A percentile compares a stretch with the other conserved stretches of the same genome.
Conservation (phyloP, 2,113 vertebrate genomes). For the Channa maculata region DNA sequence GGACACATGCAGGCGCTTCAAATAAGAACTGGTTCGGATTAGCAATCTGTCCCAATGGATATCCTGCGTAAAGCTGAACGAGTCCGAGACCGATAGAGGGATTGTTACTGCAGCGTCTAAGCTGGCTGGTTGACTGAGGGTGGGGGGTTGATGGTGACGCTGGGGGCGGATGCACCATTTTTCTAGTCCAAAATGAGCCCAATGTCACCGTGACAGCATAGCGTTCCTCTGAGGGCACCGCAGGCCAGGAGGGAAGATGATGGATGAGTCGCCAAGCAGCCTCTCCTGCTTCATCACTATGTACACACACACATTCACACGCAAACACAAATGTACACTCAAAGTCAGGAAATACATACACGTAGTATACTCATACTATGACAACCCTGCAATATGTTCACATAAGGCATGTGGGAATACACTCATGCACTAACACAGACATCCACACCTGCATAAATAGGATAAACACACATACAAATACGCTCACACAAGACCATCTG, state of each 20-base stretch:
- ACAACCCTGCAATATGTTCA: conserved; percentile 49
- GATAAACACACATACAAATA: conserved; percentile 42
- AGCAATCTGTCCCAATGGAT: conserved; percentile 53
- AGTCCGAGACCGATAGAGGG: conserved; percentile 43
- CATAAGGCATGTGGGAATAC: conserved; percentile 21
- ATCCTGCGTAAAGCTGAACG: conserved; percentile 14
- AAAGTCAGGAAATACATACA: conserved; percentile 26
- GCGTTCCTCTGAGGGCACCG: conserved; percentile 68
- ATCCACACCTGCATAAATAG: conserved; percentile 31
- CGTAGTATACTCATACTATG: conserved; percentile 29
- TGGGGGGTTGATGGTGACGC: conserved; percentile 5
- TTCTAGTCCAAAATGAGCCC: conserved; percentile 77
- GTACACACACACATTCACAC: conserved; percentile 27
- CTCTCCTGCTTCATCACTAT: conserved; percentile 67
- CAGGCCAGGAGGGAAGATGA: conserved; percentile 74
- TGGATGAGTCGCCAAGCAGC: conserved; percentile 77
- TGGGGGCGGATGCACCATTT: conserved; percentile 67
- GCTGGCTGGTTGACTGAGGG: conserved; percentile 37
- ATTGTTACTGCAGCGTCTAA: conserved; percentile 58
- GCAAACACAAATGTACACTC: conserved; percentile 38
- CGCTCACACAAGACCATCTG: conserved; percentile 37
- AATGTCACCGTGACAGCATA: conserved; percentile 75
- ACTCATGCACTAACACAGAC: conserved; percentile 2
- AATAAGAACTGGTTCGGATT: conserved; percentile 50
- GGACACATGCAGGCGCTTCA: conserved; percentile 54